Conservation (phyloP, 2,888 invertebrate species). For the Osmoderma eremita region DNA sequence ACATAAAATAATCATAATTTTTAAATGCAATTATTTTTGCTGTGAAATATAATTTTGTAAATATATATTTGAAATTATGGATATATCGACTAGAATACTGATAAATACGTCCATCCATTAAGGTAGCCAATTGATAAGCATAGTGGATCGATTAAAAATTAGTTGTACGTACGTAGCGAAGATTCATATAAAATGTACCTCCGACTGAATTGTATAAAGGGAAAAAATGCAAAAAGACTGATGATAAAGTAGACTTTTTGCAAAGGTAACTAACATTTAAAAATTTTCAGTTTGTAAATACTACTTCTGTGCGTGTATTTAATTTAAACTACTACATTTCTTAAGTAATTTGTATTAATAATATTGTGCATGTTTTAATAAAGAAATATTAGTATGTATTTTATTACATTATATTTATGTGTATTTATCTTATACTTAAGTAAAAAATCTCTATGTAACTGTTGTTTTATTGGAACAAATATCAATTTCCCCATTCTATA, state of each 20-base stretch:
- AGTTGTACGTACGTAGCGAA: constrained; percentile 27
- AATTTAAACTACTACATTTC: constrained; percentile 30
- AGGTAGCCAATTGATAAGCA: constrained; percentile 38
- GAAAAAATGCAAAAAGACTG: constrained; percentile 51
- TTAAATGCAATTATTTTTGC: constrained; percentile 8
- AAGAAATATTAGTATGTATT: constrained; percentile 51
- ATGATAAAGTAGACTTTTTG: constrained; percentile 48
- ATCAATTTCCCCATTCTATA: too few species aligned
- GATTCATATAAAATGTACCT: constrained; percentile 43
- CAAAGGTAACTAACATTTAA: constrained; percentile 38
- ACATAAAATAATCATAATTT: not conserved
- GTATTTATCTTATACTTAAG: constrained; percentile 51
- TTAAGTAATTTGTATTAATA: constrained; percentile 29
- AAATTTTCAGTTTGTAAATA: constrained; percentile 38
- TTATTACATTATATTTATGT: constrained; percentile 54
- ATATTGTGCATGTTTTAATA: constrained; percentile 47
- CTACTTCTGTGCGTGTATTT: constrained; percentile 21
- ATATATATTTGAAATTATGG: constrained; percentile 8
- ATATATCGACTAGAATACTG: constrained; percentile 3
- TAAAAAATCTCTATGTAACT: constrained; percentile 44
- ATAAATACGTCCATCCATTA: constrained; percentile 42
- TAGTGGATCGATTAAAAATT: not conserved
- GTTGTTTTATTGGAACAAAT: constrained; percentile 30
- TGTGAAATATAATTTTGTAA: constrained; percentile 23
- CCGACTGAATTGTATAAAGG: constrained; percentile 46